Percentiles rank a stretch among this genome's conserved stretches.
Conservation (phyloP, 2,888 invertebrate species). For the Drosophila kuntzei region DNA sequence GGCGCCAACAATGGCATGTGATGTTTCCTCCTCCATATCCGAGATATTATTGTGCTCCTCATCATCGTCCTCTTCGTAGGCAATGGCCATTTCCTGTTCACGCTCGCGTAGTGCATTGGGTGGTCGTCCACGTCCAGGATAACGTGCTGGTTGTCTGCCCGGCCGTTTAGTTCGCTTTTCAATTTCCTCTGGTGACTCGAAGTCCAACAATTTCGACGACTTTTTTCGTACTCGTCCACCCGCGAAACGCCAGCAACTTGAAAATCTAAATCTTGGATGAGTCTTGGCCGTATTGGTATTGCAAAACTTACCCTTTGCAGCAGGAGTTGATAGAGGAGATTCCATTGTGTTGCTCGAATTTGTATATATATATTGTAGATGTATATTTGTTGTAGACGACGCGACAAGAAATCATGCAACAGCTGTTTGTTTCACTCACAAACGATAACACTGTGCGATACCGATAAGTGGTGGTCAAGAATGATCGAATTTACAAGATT, state of each 20-base stretch:
- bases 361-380: slow-evolving; percentile 35
- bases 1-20: slow-evolving; percentile 29
- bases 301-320: slow-evolving; percentile 33
- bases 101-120: slow-evolving; percentile 60
- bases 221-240: slow-evolving; percentile 96
- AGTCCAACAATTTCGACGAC: slow-evolving; percentile 97
- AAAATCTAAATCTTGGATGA: slow-evolving; percentile 86
- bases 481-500: not conserved
- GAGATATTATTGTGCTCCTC: slow-evolving; percentile 35
- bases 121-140: slow-evolving; percentile 62
- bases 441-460: slow-evolving; percentile 22
- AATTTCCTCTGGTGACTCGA: slow-evolving; percentile 95
- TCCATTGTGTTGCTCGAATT: slow-evolving; percentile 52
- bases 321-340: slow-evolving; percentile 27
- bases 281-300: not conserved
- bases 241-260: slow-evolving; percentile 95
- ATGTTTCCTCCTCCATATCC: slow-evolving; percentile 23
- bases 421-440: slow-evolving; percentile 33
- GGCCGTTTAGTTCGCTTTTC: slow-evolving; percentile 83
- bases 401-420: slow-evolving; percentile 41
- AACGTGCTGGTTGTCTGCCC: slow-evolving; percentile 53
- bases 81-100: slow-evolving; percentile 46
- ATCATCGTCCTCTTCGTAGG: slow-evolving; percentile 39
- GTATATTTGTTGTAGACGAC: slow-evolving; percentile 54
- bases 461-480: not conserved